These are phyloP conservation scores for Zaprionus vittiger DNA, from an alignment of 1,140 invertebrate genomes.

Conservation along the genomic window DNA sequence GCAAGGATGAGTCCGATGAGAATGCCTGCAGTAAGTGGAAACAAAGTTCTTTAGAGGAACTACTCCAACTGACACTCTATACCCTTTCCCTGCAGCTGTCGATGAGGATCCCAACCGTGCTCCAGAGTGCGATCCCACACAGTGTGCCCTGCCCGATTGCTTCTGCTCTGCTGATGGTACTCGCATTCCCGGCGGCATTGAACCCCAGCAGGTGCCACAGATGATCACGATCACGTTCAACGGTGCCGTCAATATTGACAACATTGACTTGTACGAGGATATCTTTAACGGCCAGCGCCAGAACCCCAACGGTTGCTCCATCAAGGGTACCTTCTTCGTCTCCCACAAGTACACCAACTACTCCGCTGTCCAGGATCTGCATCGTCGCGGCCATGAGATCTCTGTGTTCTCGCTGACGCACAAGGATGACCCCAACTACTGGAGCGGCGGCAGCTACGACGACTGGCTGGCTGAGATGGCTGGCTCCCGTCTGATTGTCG, in stretches of 20 bases:
- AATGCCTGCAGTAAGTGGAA: slow-evolving; percentile 95
- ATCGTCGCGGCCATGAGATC: slow-evolving; percentile 96
- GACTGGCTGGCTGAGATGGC: slow-evolving; percentile 98
- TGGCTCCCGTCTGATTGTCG: slow-evolving; percentile 93
- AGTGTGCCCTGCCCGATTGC: slow-evolving; percentile 95
- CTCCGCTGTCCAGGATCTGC: slow-evolving; percentile 95
- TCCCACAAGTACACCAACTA: slow-evolving; percentile 99
- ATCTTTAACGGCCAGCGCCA: slow-evolving; percentile 93
- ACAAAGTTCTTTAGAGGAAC: neutral
- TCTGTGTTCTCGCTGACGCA: slow-evolving; percentile 96
- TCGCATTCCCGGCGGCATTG: slow-evolving; percentile 92
- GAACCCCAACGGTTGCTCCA: slow-evolving; percentile 97
- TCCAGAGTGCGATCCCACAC: slow-evolving; percentile 94
- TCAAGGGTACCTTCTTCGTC: slow-evolving; percentile 97
- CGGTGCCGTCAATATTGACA: slow-evolving; percentile 96
- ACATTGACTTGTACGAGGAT: slow-evolving; percentile 96
- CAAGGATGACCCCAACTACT: slow-evolving; percentile 95
- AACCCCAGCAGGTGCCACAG: slow-evolving; percentile 94
- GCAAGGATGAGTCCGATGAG: slow-evolving; percentile 97
- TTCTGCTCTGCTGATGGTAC: slow-evolving; percentile 97
- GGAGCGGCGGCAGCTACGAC: slow-evolving; percentile 94
- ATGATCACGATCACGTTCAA: slow-evolving; percentile 98
- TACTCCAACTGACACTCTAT: neutral
- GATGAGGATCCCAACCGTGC: slow-evolving; percentile 95
- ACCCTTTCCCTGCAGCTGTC: slow-evolving; percentile 87